Percentiles rank a stretch among this genome's conserved stretches.
Evolutionary conservation across 2,888 invertebrate species (phyloP).

Genomic region (Eupithecia exiguata): DNA sequence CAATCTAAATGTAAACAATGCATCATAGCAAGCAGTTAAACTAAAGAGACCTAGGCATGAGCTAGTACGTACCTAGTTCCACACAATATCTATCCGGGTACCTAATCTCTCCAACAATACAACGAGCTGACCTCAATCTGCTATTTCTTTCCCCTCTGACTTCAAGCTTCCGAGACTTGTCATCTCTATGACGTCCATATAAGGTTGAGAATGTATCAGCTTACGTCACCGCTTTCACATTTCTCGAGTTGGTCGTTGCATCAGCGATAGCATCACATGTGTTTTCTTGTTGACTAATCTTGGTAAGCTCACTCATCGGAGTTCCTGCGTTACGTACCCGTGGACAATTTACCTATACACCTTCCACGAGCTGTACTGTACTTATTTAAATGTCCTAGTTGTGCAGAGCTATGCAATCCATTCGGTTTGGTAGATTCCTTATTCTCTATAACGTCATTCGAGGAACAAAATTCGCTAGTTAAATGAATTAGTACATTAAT

Average conservation of each 20-base stretch:
- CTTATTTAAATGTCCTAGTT: too few species aligned
- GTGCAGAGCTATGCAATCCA: too few species aligned
- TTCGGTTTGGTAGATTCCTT: too few species aligned
- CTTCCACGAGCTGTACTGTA: too few species aligned
- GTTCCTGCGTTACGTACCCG: not conserved
- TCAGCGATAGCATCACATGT: slow-evolving; percentile 40
- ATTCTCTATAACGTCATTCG: not conserved
- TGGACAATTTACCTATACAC: not conserved
- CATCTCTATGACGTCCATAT: slow-evolving; percentile 26
- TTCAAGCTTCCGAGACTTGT: slow-evolving; percentile 29
- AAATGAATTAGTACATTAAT: not conserved
- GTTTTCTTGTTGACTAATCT: slow-evolving; percentile 30
- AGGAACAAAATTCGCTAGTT: not conserved
- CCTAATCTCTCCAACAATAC: slow-evolving; percentile 18
- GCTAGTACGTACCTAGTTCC: slow-evolving; percentile 7
- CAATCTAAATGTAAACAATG: not conserved
- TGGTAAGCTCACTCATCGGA: slow-evolving; percentile 18
- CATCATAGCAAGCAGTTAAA: slow-evolving; percentile 1
- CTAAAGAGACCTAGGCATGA: not conserved
- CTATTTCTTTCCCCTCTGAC: slow-evolving; percentile 22
- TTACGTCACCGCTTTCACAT: slow-evolving; percentile 45
- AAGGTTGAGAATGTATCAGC: slow-evolving; percentile 33
- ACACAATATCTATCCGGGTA: slow-evolving; percentile 17
- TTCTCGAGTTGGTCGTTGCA: slow-evolving; percentile 37
- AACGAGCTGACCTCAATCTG: slow-evolving; percentile 27